Base-by-base conservation (phyloP, 1,140 invertebrate species). In the Theocolax elegans region DNA sequence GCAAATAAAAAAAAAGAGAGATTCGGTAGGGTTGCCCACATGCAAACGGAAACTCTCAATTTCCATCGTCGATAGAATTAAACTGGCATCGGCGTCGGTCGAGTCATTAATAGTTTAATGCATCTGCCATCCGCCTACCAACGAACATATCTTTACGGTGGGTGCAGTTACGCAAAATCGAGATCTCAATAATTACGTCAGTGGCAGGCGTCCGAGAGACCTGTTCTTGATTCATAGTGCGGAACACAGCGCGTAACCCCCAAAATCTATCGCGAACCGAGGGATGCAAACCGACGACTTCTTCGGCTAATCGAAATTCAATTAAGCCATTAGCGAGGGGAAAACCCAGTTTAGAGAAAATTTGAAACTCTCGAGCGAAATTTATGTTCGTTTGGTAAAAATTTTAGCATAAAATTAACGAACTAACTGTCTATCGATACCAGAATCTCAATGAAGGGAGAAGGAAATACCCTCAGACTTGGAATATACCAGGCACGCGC, bases 261-360 rank as follows among this genome's bases (percentile, higher is more conserved):
- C 13, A 19, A 29, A n/a, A 29, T n/a, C 49, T 7, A 51, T 27
- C 72, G 65, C 72, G 60, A 54, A 31, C 44, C 60, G 15, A 25
- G 46, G 19, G 1, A 35, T 69, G 72, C 64, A 35, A 35, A 21
- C 12, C 13, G n/a, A 8, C 42, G 79, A 77, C 77, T 74, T 80
- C 81, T 81, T 83, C 75, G 77, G 72, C 78, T 83, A 83, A 84
- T 84, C 81, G 81, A 76, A 83, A 84, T 84, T 83, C 82, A 84
- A 84, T 84, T 83, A 84, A 83, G 82, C 79, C 82, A 83, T 84
- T 83, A 83, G 76, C 76, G 72, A 59, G 23, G 63, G 31, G 70
- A 19, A 8, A 51, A 3, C 63, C 6, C n/a, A 25, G 23, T 25
- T 2, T 13, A 13, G 35, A 35, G 9, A 29, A 21, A n/a, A n/a